Base-by-base conservation (phyloP, 2,797 vertebrate species). In the Rhinatrema bivittatum region DNA sequence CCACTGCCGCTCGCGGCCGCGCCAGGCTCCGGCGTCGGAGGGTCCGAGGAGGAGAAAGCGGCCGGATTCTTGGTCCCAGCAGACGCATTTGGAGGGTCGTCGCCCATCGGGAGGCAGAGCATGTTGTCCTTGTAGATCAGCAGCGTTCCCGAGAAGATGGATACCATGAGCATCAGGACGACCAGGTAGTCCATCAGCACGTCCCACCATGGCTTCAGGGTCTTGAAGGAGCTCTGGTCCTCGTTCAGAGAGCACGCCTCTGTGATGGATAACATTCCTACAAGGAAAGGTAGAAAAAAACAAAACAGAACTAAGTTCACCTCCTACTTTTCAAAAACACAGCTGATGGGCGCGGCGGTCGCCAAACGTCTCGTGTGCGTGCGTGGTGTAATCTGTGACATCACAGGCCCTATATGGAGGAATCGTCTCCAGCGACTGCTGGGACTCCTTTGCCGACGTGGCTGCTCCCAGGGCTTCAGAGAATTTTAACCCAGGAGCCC, bases 141-240 rank as follows among this genome's bases (percentile, higher is more conserved):
- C 41, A 85, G 73, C 0, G 88, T 88, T 14, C 84, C 83, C 1
- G 84, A 79, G 23, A 90, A 65, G 37, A 88, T 67, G 1, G 84
- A 89, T 3, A 75, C 59, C 81, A 88, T 71, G 20, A 90, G 58
- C 87, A 90, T 89, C 30, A 86, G 63, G 23, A 89, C 60, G 46
- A 87, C 76, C 55, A 90, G 62, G 40, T 88, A 85, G 57, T 90
- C 87, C 82, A 87, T 88, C 48, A 87, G 81, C 36, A 89, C 83
- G 46, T 91, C 88, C 88, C 87, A 90, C 87, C 88, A 90, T 16
- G 88, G 87, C 62, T 90, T 89, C 39, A 90, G 22, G 20, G 85
- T 63, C 39, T 83, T 82, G 51, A 68, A 82, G 10, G 73, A 56
- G 48, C 62, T 66, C 57, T 81, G 81, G 10, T 71, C 58, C 17